phyloP scores from a whole-genome alignment of 2,797 vertebrate genomes.

The Amblyraja radiata region DNA sequence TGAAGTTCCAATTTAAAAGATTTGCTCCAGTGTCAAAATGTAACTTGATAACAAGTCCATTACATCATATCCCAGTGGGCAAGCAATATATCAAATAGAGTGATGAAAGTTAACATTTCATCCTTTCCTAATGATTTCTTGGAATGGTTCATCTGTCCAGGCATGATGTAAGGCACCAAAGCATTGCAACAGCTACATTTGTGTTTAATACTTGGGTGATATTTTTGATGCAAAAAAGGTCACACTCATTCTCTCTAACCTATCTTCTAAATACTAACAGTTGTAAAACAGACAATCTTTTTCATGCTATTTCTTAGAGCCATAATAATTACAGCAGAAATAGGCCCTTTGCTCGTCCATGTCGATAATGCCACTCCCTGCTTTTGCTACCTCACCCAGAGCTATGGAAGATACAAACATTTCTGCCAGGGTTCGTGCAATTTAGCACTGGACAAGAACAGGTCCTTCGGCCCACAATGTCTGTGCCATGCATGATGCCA shows the following conservation, averaged over 20 bases:
- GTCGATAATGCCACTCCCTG: too few species aligned
- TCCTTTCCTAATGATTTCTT: not conserved
- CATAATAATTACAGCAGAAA: too few species aligned
- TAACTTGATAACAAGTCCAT: not conserved
- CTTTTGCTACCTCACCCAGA: too few species aligned
- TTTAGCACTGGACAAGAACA: too few species aligned
- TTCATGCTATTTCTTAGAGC: too few species aligned
- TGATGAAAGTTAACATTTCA: not conserved
- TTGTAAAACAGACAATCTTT: not conserved
- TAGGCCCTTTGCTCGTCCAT: too few species aligned
- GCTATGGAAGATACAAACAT: too few species aligned
- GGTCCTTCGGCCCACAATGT: too few species aligned
- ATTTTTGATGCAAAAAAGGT: not conserved
- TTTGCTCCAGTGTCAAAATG: not conserved
- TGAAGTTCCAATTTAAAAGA: not conserved
- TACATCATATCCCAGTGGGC: not conserved
- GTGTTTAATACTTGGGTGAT: not conserved
- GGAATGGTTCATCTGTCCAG: not conserved
- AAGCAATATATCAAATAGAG: conserved; percentile 5
- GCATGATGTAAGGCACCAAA: not conserved
- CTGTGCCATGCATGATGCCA: too few species aligned
- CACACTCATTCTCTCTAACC: not conserved
- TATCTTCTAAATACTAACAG: not conserved
- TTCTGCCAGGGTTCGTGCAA: too few species aligned
- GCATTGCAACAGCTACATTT: not conserved